phyloP scores from a whole-genome alignment of 2,888 invertebrate genomes.

The Galerucella nymphaeae region DNA sequence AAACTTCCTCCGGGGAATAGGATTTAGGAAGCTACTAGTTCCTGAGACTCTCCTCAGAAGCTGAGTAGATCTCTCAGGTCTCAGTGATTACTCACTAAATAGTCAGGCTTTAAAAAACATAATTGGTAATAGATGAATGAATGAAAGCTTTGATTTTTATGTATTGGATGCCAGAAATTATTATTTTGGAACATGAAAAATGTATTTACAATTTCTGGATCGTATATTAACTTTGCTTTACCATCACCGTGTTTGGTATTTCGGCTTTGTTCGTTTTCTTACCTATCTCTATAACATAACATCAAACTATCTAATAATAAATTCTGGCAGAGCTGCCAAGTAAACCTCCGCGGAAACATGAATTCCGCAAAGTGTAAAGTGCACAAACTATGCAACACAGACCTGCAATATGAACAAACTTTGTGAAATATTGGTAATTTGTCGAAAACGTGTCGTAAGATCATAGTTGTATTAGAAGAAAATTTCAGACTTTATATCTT shows the following conservation, averaged over 20 bases:
- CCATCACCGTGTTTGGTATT: neutral
- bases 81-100: no score
- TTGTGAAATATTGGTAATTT: slow-evolving; percentile 46
- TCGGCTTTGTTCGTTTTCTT: slow-evolving; percentile 9
- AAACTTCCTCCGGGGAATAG: no score
- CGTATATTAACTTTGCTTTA: neutral
- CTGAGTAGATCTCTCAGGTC: no score
- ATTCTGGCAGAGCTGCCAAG: slow-evolving; percentile 28
- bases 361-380: slow-evolving; percentile 41
- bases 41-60: no score
- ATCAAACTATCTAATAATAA: slow-evolving; percentile 36
- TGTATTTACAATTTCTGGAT: no score
- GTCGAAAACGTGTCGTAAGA: slow-evolving; percentile 39
- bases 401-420: slow-evolving; percentile 39
- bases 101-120: no score
- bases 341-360: slow-evolving; percentile 35
- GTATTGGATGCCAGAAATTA: no score
- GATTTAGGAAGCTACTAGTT: no score
- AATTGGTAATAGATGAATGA: no score
- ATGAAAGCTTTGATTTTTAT: no score
- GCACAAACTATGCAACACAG: slow-evolving; percentile 38
- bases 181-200: no score
- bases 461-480: slow-evolving; percentile 23
- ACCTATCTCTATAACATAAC: slow-evolving; percentile 10
- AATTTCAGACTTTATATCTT: slow-evolving; percentile 6